A percentile compares a stretch with the other conserved stretches of the same genome.
Evolutionary conservation across 2,888 invertebrate genomes (phyloP).

Genomic region (Antheraea assamensis): DNA sequence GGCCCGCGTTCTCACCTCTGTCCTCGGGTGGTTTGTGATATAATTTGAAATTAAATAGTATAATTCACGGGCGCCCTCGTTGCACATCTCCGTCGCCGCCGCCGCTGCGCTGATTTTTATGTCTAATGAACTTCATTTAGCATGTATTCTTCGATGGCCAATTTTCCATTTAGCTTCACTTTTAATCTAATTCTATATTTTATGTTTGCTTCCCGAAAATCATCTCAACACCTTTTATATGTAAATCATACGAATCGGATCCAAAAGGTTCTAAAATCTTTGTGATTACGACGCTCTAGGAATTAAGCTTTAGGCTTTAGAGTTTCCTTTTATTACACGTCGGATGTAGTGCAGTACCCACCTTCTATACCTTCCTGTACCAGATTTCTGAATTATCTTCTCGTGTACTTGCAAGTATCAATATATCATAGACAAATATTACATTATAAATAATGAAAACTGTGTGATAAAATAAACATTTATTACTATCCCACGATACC

Average conservation of each 20-base stretch:
- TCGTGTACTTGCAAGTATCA: too few species aligned
- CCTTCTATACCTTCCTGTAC: too few species aligned
- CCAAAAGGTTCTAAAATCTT: not conserved
- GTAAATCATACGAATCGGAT: not conserved
- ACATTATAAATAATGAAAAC: too few species aligned
- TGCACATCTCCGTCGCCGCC: slow-evolving; percentile 29
- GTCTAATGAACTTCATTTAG: slow-evolving; percentile 71
- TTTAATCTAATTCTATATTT: slow-evolving; percentile 10
- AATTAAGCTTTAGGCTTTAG: too few species aligned
- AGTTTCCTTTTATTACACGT: too few species aligned
- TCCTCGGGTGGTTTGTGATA: slow-evolving; percentile 48
- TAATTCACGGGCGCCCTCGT: slow-evolving; percentile 52
- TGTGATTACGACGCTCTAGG: not conserved
- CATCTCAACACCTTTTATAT: not conserved
- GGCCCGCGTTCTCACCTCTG: slow-evolving; percentile 23
- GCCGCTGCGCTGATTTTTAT: slow-evolving; percentile 51
- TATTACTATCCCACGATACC: too few species aligned
- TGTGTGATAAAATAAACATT: too few species aligned
- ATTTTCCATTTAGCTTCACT: slow-evolving; percentile 20
- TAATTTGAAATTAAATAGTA: slow-evolving; percentile 78
- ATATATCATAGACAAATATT: too few species aligned
- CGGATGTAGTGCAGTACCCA: too few species aligned
- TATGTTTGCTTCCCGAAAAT: not conserved
- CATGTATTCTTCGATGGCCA: slow-evolving; percentile 34
- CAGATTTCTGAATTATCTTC: too few species aligned